Base-by-base conservation (phyloP, 2,113 vertebrate species). In the Hystrix cristata region DNA sequence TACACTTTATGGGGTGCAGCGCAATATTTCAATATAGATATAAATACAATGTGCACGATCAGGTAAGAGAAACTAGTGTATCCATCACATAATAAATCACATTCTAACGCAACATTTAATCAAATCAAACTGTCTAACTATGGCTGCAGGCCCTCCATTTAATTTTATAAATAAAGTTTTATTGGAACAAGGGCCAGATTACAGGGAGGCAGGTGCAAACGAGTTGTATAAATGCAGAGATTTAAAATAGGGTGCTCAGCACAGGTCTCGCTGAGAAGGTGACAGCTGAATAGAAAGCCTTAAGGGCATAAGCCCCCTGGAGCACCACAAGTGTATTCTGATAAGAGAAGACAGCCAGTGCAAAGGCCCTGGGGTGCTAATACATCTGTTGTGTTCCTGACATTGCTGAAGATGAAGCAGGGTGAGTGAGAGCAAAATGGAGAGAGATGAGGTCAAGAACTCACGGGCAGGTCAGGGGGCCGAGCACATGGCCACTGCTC, bases 141-240 rank as follows among this genome's bases (percentile, higher is more conserved):
- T 55, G 57, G 23, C 27, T 19, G 2, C 1, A 23, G 59, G n/a
- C 27, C 14, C 19, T 23, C 60, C 19, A 16, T 55, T 55, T 90
- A 21, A 38, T 74, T 86, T 95, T 79, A 5, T 55, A 80, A 90
- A 95, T 90, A 90, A 84, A 82, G 31, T 72, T 91, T 91, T 96
- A 76, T 31, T 90, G 69, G n/a, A 53, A 93, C 10, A 8, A 76
- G 72, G 87, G 51, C 27, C 1, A 1, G 43, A 48, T 74, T 3
- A 31, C 2, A 57, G 48, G 7, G 34, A 90, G 27, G 65, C 13
- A 76, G 21, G 60, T 3, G 3, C 57, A 46, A 2, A 38, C 43
- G 25, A 80, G 31, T 19, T 29, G 2, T 53, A 51, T 31, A 78
- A 5, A 16, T 5, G 29, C 21, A 62, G 64, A 38, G 21, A 11